These are phyloP conservation scores for Venusia cambrica DNA, from an alignment of 2,888 invertebrate genomes.

Conservation along the genomic window DNA sequence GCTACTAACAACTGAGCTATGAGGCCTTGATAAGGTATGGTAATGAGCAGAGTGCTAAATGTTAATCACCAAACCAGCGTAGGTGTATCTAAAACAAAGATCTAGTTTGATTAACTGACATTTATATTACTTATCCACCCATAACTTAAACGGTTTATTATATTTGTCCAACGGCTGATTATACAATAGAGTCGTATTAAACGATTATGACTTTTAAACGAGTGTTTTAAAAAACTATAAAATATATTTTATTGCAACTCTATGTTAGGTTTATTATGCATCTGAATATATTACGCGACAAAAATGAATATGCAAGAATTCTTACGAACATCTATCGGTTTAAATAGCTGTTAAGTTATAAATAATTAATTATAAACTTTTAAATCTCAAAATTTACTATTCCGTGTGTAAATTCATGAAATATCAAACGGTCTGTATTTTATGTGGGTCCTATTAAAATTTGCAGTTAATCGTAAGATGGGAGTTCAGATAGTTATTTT, in stretches of 20 bases:
- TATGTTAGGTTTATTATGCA: conserved; percentile 26
- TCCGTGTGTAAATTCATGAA: conserved; percentile 4
- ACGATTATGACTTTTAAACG: conserved; percentile 30
- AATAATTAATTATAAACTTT: conserved; percentile 12
- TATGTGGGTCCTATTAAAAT: no score
- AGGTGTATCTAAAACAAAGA: conserved; percentile 17
- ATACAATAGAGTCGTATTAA: conserved; percentile 22
- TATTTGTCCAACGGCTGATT: conserved; percentile 22
- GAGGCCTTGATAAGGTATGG: no score
- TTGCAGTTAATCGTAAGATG: no score
- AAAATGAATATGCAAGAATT: conserved; percentile 30
- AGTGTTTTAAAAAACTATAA: conserved; percentile 33
- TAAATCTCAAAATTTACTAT: conserved; percentile 14
- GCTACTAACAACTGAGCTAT: no score
- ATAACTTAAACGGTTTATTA: conserved; percentile 23
- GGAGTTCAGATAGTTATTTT: no score
- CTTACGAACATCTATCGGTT: conserved; percentile 19
- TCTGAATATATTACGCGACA: conserved; percentile 29
- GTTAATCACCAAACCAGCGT: no score
- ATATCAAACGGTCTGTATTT: no score
- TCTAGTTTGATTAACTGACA: conserved; percentile 22
- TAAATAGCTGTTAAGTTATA: conserved; percentile 18
- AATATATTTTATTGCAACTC: conserved; percentile 29
- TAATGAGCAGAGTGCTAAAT: no score
- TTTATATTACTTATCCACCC: conserved; percentile 18